Conservation (phyloP, 1,140 invertebrate species). For the Trissolcus basalis region DNA sequence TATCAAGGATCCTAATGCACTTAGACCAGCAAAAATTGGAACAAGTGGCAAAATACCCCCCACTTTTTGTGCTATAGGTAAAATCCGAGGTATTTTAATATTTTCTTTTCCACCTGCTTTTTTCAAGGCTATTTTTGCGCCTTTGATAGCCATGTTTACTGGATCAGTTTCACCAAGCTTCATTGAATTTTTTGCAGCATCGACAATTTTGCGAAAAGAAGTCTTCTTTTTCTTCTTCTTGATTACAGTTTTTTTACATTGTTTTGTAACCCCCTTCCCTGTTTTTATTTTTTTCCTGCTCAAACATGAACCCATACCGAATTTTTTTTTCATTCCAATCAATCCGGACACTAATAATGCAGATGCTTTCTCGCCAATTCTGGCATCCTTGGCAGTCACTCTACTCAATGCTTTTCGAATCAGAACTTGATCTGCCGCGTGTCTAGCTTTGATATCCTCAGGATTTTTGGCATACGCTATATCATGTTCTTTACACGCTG, state of each 20-base stretch:
- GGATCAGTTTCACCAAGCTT: constrained; percentile 1
- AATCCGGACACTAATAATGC: constrained; percentile 61
- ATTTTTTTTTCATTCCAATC: constrained; percentile 65
- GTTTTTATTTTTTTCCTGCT: not conserved
- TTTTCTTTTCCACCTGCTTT: constrained; percentile 23
- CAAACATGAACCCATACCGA: constrained; percentile 63
- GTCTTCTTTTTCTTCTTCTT: constrained; percentile 6
- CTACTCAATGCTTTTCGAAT: constrained; percentile 66
- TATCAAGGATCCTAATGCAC: too few species aligned
- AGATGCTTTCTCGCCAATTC: constrained; percentile 63
- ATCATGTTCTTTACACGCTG: constrained; percentile 70
- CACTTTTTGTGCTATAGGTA: constrained; percentile 20
- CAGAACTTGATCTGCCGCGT: constrained; percentile 69
- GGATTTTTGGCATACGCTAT: constrained; percentile 54
- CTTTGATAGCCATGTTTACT: constrained; percentile 19
- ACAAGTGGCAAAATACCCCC: constrained; percentile 23
- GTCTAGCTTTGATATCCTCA: constrained; percentile 63
- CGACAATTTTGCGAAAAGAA: constrained; percentile 26
- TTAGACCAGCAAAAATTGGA: constrained; percentile 14
- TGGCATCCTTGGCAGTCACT: constrained; percentile 67
- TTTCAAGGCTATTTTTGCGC: constrained; percentile 24
- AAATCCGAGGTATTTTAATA: constrained; percentile 15
- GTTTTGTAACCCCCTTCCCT: too few species aligned
- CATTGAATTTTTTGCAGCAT: constrained; percentile 24
- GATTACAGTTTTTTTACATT: too few species aligned